Percentiles rank a stretch among this genome's conserved stretches.
Conservation (phyloP, 2,888 invertebrate genomes). For the Cenopis cana region DNA sequence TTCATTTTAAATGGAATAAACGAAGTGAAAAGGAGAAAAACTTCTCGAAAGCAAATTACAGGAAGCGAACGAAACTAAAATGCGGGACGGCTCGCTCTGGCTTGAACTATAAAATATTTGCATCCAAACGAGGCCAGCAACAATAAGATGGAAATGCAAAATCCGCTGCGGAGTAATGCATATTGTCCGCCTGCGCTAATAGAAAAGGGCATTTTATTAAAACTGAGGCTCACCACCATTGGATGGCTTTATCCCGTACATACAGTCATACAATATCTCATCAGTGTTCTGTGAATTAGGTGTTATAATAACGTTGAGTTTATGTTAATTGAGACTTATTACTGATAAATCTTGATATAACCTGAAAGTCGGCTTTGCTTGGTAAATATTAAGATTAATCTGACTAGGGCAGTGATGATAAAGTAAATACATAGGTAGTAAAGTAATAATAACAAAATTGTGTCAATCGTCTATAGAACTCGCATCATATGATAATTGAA, state of each 20-base stretch:
- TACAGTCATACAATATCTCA: not conserved
- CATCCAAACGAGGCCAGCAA: slow-evolving; percentile 77
- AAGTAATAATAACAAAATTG: not conserved
- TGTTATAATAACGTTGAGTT: not conserved
- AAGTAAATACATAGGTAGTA: not conserved
- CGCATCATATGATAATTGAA: not conserved
- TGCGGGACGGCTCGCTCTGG: slow-evolving; percentile 65
- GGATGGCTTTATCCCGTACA: slow-evolving; percentile 6
- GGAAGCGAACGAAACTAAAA: slow-evolving; percentile 75
- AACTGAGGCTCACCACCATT: slow-evolving; percentile 4
- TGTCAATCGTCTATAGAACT: not conserved
- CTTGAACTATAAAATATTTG: slow-evolving; percentile 80
- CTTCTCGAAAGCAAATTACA: slow-evolving; percentile 71
- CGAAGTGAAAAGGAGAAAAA: slow-evolving; percentile 64
- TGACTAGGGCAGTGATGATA: not conserved
- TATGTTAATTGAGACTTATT: not conserved
- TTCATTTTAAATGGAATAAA: slow-evolving; percentile 72
- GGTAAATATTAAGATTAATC: not conserved
- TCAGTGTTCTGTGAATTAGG: slow-evolving; percentile 2
- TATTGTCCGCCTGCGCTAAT: slow-evolving; percentile 62
- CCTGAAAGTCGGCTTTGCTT: not conserved
- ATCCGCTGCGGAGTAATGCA: slow-evolving; percentile 66
- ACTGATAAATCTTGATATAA: not conserved
- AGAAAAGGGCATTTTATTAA: slow-evolving; percentile 56
- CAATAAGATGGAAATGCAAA: slow-evolving; percentile 79